A percentile compares a stretch with the other conserved stretches of the same genome.
phyloP scores from a whole-genome alignment of 2,797 vertebrate species.

The Sebastes glaucus region DNA sequence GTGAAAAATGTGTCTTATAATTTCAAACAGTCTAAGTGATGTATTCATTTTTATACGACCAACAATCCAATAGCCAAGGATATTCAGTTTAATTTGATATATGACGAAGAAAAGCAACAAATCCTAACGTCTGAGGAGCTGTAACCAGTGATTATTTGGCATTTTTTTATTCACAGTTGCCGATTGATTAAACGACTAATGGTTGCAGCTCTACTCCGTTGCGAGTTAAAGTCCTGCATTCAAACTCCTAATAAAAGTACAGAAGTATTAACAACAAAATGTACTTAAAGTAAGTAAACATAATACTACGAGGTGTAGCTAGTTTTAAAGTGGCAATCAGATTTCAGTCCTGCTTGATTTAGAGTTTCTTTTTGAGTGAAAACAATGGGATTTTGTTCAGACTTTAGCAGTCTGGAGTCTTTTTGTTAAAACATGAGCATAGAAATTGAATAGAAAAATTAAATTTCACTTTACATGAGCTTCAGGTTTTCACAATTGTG shows the following conservation, averaged over 20 bases:
- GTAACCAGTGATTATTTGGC: neutral
- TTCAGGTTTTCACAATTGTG: no score
- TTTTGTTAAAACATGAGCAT: no score
- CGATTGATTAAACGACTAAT: no score
- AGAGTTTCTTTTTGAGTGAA: no score
- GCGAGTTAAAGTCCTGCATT: no score
- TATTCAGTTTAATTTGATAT: neutral
- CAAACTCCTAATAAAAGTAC: neutral
- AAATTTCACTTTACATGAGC: rapidly evolving
- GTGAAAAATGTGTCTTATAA: neutral
- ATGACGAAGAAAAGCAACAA: neutral
- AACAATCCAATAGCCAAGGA: neutral
- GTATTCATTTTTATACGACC: neutral
- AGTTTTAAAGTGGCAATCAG: neutral
- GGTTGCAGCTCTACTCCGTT: no score
- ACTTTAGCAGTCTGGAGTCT: no score
- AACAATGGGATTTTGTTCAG: no score
- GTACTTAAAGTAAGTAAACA: neutral
- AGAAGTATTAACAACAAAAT: no score
- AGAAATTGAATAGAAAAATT: no score
- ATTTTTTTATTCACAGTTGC: neutral
- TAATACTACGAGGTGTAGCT: neutral
- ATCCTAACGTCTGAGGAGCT: neutral
- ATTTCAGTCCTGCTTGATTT: no score
- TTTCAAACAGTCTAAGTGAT: neutral